Base-by-base conservation (phyloP, 2,888 invertebrate genomes). In the Coenonympha glycerion region DNA sequence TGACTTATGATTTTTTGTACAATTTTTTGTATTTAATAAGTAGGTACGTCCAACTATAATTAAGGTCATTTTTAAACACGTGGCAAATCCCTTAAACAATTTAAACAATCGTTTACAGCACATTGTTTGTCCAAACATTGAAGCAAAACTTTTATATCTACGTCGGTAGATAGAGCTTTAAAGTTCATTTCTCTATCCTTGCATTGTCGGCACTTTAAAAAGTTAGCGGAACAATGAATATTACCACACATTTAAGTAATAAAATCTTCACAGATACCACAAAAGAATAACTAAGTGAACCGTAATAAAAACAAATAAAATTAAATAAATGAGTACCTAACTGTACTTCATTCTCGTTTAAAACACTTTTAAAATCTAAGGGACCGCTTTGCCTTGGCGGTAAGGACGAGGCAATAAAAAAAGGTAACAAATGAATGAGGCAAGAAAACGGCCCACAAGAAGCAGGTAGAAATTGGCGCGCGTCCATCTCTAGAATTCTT, bases 371-470 rank as follows among this genome's bases (percentile, higher is more conserved):
- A 22, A 42, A 42, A 18, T 31, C 42, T 21, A 13, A 31, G 21
- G 16, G 13, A 47, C 52, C 44, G 51, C 16, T 19, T 46, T 34
- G 49, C 65, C 67, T 70, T 69, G 74, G 63, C 74, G 76, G 79
- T 61, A 31, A 31, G 44, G 30, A 44, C 18, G 19, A 19, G 18
- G 9, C 15, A 44, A 61, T 65, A 41, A 61, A 53, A 68, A 79
- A 73, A 72, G 63, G 54, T 55, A 52, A 40, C 60, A 72, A 76
- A 82, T 75, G 82, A 79, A 82, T 76, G 79, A 72, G 67, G 69
- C 65, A 66, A 64, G 52, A 63, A 69, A 71, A 70, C 66, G 68
- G 73, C 72, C 69, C 70, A 67, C 59, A 61, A 67, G 66, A 59
- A 56, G 41, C 75, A 72, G 71, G 72, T 82, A 81, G 67, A 68